Base-by-base conservation (phyloP, 2,113 vertebrate species). In the Etheostoma spectabile region DNA sequence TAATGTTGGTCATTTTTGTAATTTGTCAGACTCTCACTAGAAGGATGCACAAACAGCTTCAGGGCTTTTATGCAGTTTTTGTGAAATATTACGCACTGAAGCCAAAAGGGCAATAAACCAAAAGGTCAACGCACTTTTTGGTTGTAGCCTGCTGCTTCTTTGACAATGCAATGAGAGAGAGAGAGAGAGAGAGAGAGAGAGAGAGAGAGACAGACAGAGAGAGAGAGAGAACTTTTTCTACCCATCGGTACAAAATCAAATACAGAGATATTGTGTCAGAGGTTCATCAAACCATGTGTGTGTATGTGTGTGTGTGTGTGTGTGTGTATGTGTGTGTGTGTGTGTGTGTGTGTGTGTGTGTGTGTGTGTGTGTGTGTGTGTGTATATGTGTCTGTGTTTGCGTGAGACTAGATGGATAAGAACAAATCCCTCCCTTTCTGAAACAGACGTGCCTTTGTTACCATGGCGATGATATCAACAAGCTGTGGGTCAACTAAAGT, bases 391-490 rank as follows among this genome's bases (percentile, higher is more conserved):
- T 18, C 15, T 5, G 30, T 22, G 35, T 49, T 22, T n/a, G 24
- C 16, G 42, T 8, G 4, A 8, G 24, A 21, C 65, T 16, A 15
- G 6, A 21, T 12, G 14, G 15, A 64, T 59, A 57, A 35, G 19
- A 57, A 35, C 27, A 73, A 60, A 49, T 35, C 62, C 24, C 38
- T 76, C 24, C 51, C 22, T 14, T 48, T 49, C 24, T 49, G 19
- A 30, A 61, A 61, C 56, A 48, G 45, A n/a, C 5, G 13, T 30
- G 42, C 27, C 27, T 57, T 67, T 38, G 64, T 77, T 60, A 51
- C 75, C 64, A 77, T 60, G 75, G 75, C 0, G 30, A 77, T 11
- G 75, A 13, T 59, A 49, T 38, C 45, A 77, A 68, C 55, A 77
- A 35, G 63, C 42, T 14, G 27, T 18, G 33, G 53, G 53, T 66